Conservation (phyloP, 2,113 vertebrate genomes). For the Limanda limanda region DNA sequence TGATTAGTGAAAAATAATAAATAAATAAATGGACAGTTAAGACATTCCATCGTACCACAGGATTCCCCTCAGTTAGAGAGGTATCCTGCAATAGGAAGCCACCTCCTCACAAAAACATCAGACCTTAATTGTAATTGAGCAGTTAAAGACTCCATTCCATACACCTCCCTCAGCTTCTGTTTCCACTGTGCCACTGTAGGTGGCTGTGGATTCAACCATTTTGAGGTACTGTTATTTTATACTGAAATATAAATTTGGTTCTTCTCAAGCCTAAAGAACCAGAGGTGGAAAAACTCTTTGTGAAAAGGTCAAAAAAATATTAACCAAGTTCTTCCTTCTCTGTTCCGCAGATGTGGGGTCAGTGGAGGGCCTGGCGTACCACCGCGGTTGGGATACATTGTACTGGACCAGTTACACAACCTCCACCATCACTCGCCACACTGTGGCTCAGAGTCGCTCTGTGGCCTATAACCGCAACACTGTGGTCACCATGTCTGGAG, state of each 20-base stretch:
- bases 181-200: too few relatives aligned
- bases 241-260: slow-evolving; percentile 9
- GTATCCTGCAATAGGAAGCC: too few relatives aligned
- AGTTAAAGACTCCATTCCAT: too few relatives aligned
- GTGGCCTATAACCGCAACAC: slow-evolving; percentile 94
- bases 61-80: too few relatives aligned
- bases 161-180: too few relatives aligned
- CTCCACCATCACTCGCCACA: slow-evolving; percentile 95
- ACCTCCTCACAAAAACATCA: too few relatives aligned
- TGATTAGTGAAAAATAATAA: too few relatives aligned
- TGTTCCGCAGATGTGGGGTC: slow-evolving; percentile 90
- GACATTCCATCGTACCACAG: too few relatives aligned
- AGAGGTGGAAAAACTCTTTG: neutral
- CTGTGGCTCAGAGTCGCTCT: slow-evolving; percentile 90
- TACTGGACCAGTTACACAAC: slow-evolving; percentile 99
- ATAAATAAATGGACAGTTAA: too few relatives aligned
- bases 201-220: too few relatives aligned
- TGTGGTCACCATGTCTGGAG: slow-evolving; percentile 97
- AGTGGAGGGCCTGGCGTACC: slow-evolving; percentile 96
- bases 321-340: slow-evolving; percentile 1
- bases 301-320: slow-evolving; percentile 4
- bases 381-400: slow-evolving; percentile 94
- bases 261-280: neutral
- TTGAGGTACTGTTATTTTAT: slow-evolving; percentile 20
- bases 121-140: too few relatives aligned